phyloP scores from a whole-genome alignment of 2,888 invertebrate genomes.

The Nomada hirtipes region DNA sequence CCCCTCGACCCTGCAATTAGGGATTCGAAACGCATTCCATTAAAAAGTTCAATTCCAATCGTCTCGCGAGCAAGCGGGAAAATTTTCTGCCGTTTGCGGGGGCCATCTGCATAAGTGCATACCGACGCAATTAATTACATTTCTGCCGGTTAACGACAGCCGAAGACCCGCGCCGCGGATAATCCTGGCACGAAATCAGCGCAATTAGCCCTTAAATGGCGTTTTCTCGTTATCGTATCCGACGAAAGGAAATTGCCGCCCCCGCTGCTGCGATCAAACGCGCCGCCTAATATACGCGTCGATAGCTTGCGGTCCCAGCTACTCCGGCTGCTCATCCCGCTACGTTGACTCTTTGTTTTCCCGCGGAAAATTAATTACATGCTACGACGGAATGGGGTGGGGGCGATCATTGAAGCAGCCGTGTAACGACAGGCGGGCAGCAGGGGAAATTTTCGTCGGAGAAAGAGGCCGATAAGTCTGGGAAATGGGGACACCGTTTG shows the following conservation, averaged over 20 bases:
- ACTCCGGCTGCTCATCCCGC: background rate
- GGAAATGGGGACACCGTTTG: background rate
- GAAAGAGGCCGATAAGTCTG: background rate
- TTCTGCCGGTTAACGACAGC: constrained; percentile 46
- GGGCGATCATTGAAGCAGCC: background rate
- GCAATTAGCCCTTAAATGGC: constrained; percentile 60
- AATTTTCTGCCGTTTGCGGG: constrained; percentile 15
- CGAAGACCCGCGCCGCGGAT: constrained; percentile 45
- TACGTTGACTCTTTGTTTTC: constrained; percentile 55
- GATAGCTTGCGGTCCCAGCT: constrained; percentile 10
- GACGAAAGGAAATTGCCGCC: constrained; percentile 55
- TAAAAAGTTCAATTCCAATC: constrained; percentile 31
- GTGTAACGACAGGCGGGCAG: background rate
- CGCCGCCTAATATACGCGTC: constrained; percentile 16
- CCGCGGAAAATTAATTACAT: constrained; percentile 59
- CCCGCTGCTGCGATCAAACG: constrained; percentile 18
- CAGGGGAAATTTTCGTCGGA: background rate
- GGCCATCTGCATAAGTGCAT: constrained; percentile 21
- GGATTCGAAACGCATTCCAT: constrained; percentile 2
- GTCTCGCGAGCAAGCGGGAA: background rate
- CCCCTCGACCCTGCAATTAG: background rate
- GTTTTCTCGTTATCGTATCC: constrained; percentile 56
- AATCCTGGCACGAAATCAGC: constrained; percentile 55
- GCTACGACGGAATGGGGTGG: too few species aligned
- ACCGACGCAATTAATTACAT: constrained; percentile 58